phyloP scores from a whole-genome alignment of 2,888 invertebrate genomes.

The Selenia dentaria region DNA sequence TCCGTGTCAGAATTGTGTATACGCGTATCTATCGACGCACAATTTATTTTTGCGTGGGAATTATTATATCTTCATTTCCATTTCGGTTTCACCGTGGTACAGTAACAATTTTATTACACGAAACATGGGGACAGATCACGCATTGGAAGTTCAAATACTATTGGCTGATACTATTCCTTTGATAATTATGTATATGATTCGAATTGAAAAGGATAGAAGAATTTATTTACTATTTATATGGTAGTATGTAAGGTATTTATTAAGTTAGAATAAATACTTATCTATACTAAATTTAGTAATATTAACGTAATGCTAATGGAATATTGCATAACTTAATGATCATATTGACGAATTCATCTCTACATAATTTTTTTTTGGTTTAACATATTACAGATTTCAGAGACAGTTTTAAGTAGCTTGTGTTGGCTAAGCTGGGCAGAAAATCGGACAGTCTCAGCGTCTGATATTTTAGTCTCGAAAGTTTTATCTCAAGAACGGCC shows the following conservation, averaged over 20 bases:
- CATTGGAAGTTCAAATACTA: not conserved
- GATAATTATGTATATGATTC: not conserved
- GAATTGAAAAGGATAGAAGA: too few species aligned
- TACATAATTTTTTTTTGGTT: too few species aligned
- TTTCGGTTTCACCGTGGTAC: slow-evolving; percentile 43
- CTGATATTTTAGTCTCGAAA: slow-evolving; percentile 57
- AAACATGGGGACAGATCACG: slow-evolving; percentile 12
- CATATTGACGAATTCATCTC: too few species aligned
- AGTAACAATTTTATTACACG: slow-evolving; percentile 44
- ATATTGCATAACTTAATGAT: too few species aligned
- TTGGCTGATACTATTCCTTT: not conserved
- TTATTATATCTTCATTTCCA: slow-evolving; percentile 75
- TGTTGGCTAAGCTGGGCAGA: slow-evolving; percentile 31
- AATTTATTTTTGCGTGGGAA: slow-evolving; percentile 72
- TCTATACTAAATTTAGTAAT: too few species aligned
- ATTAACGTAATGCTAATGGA: too few species aligned
- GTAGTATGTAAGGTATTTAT: too few species aligned
- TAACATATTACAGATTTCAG: too few species aligned
- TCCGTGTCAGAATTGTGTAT: slow-evolving; percentile 73
- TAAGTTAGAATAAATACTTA: too few species aligned
- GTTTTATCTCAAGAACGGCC: slow-evolving; percentile 70
- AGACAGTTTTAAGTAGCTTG: too few species aligned
- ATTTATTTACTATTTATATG: too few species aligned
- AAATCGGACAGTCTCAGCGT: slow-evolving; percentile 26
- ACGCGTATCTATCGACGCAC: slow-evolving; percentile 63